Evolutionary conservation across 2,797 vertebrate species (phyloP), one percentile per base, ranked within the genome.

Genomic region (Sebastes elongatus): DNA sequence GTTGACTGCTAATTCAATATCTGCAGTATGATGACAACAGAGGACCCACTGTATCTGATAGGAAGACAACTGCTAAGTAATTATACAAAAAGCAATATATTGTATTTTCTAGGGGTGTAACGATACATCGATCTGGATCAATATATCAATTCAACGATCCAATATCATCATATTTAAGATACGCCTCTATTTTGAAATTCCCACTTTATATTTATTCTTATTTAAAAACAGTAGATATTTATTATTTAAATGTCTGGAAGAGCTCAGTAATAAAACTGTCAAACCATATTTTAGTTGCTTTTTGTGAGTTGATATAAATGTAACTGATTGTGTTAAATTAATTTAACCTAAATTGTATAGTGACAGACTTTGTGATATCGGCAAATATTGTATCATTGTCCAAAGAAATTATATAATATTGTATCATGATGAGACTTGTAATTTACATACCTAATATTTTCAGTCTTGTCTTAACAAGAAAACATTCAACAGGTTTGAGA

Each of bases 91-190:
- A 42, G 6, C 18, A 13, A 18, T 22, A 10, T 22, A 9, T 18
- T 14, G 10, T 9, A 53, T 49, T 61, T 73, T 30, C 32, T 49
- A 1, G 1, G 38, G 38, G 38, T 42, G 38, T 42, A 42, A 42
- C 0, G 1, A 0, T 42, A 42, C 5, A 0, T 42, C 2, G 2
- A 42, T 42, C 38, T 42, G 38, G 38, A 42, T 42, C 38, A 0
- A 42, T 42, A 0, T 16, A 42, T 16, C 6, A 0, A 42, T 42
- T 42, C 2, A 42, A 3, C 38, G 2, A 42, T 42, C 14, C 38
- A 42, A 42, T 42, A 16, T 42, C 14, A 42, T 42, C 38, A 16
- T 42, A 0, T 42, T 42, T 16, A 42, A 42, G 38, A 42, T 42
- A 6, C 6, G 0, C 38, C 0, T 42, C 1, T 42, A 42, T 42